Conservation (phyloP, 2,888 invertebrate species). For the Agapostemon virescens region DNA sequence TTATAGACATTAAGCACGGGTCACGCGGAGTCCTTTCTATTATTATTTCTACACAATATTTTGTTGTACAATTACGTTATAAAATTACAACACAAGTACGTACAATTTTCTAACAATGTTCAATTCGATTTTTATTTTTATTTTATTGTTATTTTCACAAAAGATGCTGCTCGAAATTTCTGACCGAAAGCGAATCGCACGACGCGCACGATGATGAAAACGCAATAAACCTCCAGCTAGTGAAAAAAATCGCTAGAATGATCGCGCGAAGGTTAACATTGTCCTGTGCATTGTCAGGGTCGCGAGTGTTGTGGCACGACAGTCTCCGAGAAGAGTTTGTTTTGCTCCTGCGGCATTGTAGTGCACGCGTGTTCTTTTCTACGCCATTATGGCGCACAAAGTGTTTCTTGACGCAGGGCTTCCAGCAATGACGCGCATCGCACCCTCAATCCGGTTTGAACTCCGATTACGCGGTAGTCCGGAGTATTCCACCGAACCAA, state of each 20-base stretch:
- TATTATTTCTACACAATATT: no score
- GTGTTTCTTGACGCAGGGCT: slow-evolving; percentile 45
- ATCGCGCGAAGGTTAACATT: background rate
- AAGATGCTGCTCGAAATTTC: no score
- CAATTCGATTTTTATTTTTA: no score
- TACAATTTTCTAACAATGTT: no score
- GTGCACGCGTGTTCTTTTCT: background rate
- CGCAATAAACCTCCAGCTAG: background rate
- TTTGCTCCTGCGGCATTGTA: slow-evolving; percentile 2
- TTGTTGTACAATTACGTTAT: no score
- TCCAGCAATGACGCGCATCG: slow-evolving; percentile 51
- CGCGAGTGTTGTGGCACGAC: background rate
- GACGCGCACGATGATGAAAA: no score
- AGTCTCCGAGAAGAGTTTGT: background rate
- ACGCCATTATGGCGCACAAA: background rate
- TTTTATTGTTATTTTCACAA: no score
- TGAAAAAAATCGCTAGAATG: background rate
- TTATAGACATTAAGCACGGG: no score
- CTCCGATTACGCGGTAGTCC: slow-evolving; percentile 59
- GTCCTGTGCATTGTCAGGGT: background rate
- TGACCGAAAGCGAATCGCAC: no score
- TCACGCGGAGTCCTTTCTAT: no score
- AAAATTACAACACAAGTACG: no score
- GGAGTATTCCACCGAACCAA: slow-evolving; percentile 27
- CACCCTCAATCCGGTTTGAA: slow-evolving; percentile 63